Evolutionary conservation across 1,140 invertebrate genomes (phyloP), one percentile per base, ranked within the genome.

Genomic region (Nomia melanderi): DNA sequence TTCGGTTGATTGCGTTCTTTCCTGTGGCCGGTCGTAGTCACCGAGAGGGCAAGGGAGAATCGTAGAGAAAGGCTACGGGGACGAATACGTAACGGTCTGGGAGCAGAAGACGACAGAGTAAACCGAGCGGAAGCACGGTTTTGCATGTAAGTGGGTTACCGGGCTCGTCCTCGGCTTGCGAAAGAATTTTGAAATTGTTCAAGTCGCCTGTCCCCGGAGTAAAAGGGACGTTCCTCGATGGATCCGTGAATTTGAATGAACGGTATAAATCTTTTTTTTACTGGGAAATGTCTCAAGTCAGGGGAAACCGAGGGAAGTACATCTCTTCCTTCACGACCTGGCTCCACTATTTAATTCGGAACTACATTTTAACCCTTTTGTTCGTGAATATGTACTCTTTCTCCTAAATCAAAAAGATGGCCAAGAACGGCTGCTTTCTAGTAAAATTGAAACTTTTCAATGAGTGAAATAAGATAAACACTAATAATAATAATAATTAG

Each of bases 121-220:
- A 85, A 83, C 77, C 70, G 69, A 78, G 64, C 20, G 63, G 69
- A 73, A 81, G 70, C 39, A 67, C 44, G 73, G 31, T 70, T 70
- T 82, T 70, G 47, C 41, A 74, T 66, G 39, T 85, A 79, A 85
- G 60, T 64, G 41, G 65, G 74, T 77, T 79, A 73, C 54, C 59
- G 27, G n/a, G 25, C 76, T 78, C 44, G 64, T 25, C 14, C 33
- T 36, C 29, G 54, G 29, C 31, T 78, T 53, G 39, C 39, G 44
- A 31, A 75, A 79, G 65, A 78, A 82, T 73, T 81, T 56, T 31
- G 27, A 78, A 73, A 82, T 78, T 78, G 63, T 69, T 70, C 65
- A 25, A 41, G 36, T 67, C 63, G 47, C 14, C 50, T 25, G 12
- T 31, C 0, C 4, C 33, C 23, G 4, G n/a, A 20, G 33, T 41